A percentile compares a stretch with the other conserved stretches of the same genome.
phyloP scores from a whole-genome alignment of 2,888 invertebrate species.

The Nasonovia ribisnigri region DNA sequence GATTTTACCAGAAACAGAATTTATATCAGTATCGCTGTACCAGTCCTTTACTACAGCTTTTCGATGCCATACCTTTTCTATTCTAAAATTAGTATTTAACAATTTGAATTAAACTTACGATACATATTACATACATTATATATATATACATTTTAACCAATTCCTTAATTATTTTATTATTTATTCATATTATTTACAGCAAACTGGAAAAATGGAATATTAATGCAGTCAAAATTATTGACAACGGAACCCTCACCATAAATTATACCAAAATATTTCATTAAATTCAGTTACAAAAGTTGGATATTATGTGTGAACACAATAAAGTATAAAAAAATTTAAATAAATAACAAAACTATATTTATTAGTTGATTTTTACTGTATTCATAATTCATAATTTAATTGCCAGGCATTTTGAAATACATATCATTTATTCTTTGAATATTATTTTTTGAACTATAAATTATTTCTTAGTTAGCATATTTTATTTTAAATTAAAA shows the following conservation, averaged over 20 bases:
- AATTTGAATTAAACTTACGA: slow-evolving; percentile 14
- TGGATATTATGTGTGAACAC: neutral
- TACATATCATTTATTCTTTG: neutral
- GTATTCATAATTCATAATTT: neutral
- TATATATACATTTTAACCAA: slow-evolving; percentile 10
- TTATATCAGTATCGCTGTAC: slow-evolving; percentile 83
- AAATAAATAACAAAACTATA: neutral
- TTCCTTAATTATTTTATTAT: neutral
- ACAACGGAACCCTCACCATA: neutral
- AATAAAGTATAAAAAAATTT: neutral
- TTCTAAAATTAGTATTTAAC: slow-evolving; percentile 72
- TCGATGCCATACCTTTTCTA: slow-evolving; percentile 80
- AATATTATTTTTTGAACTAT: too few relatives aligned
- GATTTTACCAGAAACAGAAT: slow-evolving; percentile 79
- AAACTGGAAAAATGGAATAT: neutral
- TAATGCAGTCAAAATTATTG: neutral
- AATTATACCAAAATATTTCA: neutral
- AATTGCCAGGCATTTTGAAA: neutral
- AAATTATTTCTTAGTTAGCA: too few relatives aligned
- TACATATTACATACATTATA: too few relatives aligned
- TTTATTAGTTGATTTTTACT: neutral
- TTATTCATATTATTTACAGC: neutral
- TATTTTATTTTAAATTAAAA: neutral
- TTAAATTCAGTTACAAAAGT: neutral
- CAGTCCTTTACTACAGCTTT: slow-evolving; percentile 90